phyloP scores from a whole-genome alignment of 53 echinoderm and acorn worm species.

The Holothuria leucospilota region DNA sequence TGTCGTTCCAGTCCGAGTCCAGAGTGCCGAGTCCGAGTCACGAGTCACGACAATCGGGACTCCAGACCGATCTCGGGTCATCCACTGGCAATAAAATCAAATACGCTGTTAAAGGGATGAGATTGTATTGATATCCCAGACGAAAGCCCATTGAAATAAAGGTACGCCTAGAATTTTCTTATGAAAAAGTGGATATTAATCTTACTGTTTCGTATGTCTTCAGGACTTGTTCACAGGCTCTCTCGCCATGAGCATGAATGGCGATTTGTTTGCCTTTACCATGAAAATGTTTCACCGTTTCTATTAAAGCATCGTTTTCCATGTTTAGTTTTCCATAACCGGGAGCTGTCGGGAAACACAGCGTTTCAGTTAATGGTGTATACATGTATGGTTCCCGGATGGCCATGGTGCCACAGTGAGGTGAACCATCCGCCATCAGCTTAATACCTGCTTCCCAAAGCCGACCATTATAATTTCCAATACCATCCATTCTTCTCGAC shows the following conservation, averaged over 20 bases:
- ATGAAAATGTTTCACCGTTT: slow-evolving; percentile 59
- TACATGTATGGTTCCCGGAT: slow-evolving; percentile 22
- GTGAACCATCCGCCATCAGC: slow-evolving; percentile 22
- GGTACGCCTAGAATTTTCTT: too few species aligned
- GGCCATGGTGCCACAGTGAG: slow-evolving; percentile 17
- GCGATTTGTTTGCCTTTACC: slow-evolving; percentile 57
- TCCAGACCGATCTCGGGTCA: too few species aligned
- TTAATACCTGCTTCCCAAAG: slow-evolving; percentile 6
- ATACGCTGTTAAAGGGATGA: too few species aligned
- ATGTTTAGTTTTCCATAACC: slow-evolving; percentile 63
- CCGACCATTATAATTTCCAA: slow-evolving; percentile 3
- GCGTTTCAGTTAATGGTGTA: slow-evolving; percentile 61
- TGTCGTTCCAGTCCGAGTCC: too few species aligned
- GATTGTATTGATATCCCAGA: too few species aligned
- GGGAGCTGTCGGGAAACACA: slow-evolving; percentile 62
- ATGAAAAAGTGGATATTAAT: background rate
- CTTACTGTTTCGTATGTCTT: slow-evolving; percentile 63
- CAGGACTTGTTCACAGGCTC: slow-evolving; percentile 64
- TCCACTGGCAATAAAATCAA: too few species aligned
- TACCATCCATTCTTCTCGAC: too few species aligned
- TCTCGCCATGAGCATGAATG: slow-evolving; percentile 66
- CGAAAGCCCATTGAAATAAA: too few species aligned
- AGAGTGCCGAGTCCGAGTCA: too few species aligned
- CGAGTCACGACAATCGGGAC: too few species aligned
- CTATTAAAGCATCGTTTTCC: slow-evolving; percentile 44